Percentiles rank a stretch among this genome's conserved stretches.
Conservation (phyloP, 2,797 vertebrate species). For the Macroramphosus scolopax region DNA sequence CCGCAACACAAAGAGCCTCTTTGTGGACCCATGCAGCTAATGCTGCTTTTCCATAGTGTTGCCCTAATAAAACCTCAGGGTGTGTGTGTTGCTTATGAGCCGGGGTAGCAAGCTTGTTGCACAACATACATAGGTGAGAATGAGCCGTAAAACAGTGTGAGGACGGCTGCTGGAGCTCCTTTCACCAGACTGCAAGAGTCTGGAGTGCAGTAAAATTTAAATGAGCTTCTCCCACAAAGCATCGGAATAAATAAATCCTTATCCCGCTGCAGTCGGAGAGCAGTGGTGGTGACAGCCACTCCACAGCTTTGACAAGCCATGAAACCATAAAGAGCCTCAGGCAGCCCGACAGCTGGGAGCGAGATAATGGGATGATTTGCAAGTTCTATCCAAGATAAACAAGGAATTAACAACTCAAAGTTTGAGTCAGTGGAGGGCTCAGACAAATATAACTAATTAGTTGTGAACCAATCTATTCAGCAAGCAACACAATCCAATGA, state of each 20-base stretch:
- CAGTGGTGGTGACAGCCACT: not conserved
- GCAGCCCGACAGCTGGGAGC: constrained; percentile 1
- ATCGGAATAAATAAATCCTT: not conserved
- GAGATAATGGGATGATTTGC: constrained; percentile 9
- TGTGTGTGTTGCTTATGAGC: constrained; percentile 48
- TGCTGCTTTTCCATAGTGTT: constrained; percentile 58
- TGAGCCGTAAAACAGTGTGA: constrained; percentile 17
- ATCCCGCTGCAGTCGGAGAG: not conserved
- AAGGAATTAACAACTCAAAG: not conserved
- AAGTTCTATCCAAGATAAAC: constrained; percentile 12
- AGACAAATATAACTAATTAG: not conserved
- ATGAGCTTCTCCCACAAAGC: constrained; percentile 4
- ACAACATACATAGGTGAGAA: constrained; percentile 34
- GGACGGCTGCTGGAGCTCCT: constrained; percentile 5
- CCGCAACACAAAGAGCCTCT: constrained; percentile 58
- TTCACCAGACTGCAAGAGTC: constrained; percentile 4
- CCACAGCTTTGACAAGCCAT: constrained; percentile 4
- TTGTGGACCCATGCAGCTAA: constrained; percentile 50
- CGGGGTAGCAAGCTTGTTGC: constrained; percentile 26
- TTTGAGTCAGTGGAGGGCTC: not conserved
- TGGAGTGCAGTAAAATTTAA: constrained; percentile 9
- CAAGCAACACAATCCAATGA: not conserved
- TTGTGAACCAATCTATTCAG: constrained; percentile 3
- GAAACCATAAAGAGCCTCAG: constrained; percentile 3
- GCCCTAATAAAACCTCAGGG: constrained; percentile 52